These are phyloP conservation scores for Callorhinus ursinus DNA, from an alignment of 2,113 vertebrate genomes.

Conservation along the genomic window DNA sequence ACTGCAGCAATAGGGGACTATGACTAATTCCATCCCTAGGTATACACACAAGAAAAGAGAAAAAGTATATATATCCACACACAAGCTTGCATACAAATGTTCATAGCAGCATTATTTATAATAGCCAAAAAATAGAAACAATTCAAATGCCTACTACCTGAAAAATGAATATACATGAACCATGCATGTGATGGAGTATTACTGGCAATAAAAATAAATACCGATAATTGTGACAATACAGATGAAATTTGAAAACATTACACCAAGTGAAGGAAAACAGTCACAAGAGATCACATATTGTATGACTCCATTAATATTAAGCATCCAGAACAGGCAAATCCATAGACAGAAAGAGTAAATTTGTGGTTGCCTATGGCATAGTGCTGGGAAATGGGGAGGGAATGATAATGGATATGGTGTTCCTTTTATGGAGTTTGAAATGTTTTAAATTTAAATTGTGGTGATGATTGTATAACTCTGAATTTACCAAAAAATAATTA, in stretches of 20 bases:
- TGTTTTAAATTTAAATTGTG: not conserved
- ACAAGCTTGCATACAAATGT: not conserved
- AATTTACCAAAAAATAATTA: not conserved
- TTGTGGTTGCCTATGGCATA: not conserved
- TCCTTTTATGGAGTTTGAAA: not conserved
- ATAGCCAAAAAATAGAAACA: not conserved
- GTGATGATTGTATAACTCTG: not conserved
- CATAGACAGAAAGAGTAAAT: not conserved
- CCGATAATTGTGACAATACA: not conserved
- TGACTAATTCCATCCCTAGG: not conserved
- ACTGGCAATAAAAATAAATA: not conserved
- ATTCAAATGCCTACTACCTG: not conserved
- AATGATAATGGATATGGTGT: not conserved
- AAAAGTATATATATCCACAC: not conserved
- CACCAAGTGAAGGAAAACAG: not conserved
- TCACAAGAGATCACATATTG: not conserved
- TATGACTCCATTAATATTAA: not conserved
- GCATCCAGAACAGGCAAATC: not conserved
- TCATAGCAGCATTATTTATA: not conserved
- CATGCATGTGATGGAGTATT: not conserved
- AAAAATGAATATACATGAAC: not conserved
- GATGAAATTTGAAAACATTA: not conserved
- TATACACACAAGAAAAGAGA: not conserved
- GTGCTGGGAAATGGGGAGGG: not conserved
- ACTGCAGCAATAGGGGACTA: not conserved